These are phyloP conservation scores for Rhizoglyphus robini DNA, from an alignment of 1,140 invertebrate species.

Conservation along the genomic window DNA sequence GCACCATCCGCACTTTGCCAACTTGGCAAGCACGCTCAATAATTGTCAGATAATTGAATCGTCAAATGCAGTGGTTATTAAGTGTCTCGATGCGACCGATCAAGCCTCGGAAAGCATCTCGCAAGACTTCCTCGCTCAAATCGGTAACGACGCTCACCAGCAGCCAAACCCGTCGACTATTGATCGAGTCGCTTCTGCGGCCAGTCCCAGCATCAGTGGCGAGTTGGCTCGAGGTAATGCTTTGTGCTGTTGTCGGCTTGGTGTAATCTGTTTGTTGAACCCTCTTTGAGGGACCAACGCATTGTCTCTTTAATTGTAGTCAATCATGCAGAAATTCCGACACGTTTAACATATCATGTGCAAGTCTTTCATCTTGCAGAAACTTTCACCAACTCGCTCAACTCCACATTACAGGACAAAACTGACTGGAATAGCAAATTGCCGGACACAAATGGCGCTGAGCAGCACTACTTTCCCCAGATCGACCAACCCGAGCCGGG, in stretches of 20 bases:
- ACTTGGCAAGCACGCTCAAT: background rate
- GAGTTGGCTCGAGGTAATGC: background rate
- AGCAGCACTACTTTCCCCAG: background rate
- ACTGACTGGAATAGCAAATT: no score
- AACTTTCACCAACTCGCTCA: no score
- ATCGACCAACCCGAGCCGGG: slow-evolving; percentile 1
- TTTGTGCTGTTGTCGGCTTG: background rate
- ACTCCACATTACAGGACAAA: no score
- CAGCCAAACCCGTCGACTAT: background rate
- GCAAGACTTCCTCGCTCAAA: background rate
- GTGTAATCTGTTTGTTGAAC: background rate
- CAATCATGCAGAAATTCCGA: background rate
- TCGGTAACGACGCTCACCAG: background rate
- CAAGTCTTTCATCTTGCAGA: slow-evolving; percentile 6
- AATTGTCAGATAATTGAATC: slow-evolving; percentile 19
- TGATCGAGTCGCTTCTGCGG: background rate
- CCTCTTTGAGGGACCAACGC: no score
- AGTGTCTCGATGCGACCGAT: background rate
- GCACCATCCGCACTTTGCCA: background rate
- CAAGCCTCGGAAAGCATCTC: background rate
- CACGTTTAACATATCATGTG: slow-evolving; percentile 15
- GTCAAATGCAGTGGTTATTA: slow-evolving; percentile 11
- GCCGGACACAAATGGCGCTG: background rate
- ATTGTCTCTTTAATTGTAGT: slow-evolving; percentile 8
- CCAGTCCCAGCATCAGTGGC: background rate